Conservation (phyloP, 2,797 vertebrate genomes). For the Uromys caudimaculatus region DNA sequence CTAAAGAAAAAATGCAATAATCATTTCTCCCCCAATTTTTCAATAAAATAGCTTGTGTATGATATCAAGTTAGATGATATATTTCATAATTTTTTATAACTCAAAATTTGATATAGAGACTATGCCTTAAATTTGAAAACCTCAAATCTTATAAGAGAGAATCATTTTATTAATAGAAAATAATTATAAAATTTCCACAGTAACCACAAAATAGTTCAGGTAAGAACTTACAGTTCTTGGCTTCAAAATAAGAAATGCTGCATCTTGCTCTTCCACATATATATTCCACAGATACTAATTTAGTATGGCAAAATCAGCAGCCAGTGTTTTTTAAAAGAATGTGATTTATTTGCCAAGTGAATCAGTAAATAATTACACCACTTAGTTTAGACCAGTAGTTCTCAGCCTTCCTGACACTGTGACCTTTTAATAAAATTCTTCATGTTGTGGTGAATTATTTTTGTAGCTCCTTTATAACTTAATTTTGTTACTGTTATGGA, state of each 20-base stretch:
- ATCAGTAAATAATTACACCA: constrained; percentile 52
- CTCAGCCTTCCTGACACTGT: neutral
- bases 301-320: constrained; percentile 58
- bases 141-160: constrained; percentile 61
- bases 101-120: constrained; percentile 67
- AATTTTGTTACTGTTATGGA: neutral
- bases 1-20: constrained; percentile 66
- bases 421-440: neutral
- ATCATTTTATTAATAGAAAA: constrained; percentile 63
- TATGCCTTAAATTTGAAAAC: constrained; percentile 69
- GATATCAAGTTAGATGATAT: constrained; percentile 67
- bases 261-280: constrained; percentile 21
- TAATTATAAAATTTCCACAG: constrained; percentile 67
- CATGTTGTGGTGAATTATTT: neutral
- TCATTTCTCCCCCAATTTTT: constrained; percentile 64
- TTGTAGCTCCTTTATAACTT: neutral
- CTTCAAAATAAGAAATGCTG: constrained; percentile 52
- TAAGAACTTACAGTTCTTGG: constrained; percentile 38
- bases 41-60: constrained; percentile 59
- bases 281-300: constrained; percentile 63
- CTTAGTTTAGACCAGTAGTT: constrained; percentile 35
- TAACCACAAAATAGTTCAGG: constrained; percentile 54
- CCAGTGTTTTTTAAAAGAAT: constrained; percentile 35
- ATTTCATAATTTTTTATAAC: constrained; percentile 69
- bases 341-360: constrained; percentile 57